phyloP scores from a whole-genome alignment of 2,888 invertebrate genomes.

The Bombyx huttoni region DNA sequence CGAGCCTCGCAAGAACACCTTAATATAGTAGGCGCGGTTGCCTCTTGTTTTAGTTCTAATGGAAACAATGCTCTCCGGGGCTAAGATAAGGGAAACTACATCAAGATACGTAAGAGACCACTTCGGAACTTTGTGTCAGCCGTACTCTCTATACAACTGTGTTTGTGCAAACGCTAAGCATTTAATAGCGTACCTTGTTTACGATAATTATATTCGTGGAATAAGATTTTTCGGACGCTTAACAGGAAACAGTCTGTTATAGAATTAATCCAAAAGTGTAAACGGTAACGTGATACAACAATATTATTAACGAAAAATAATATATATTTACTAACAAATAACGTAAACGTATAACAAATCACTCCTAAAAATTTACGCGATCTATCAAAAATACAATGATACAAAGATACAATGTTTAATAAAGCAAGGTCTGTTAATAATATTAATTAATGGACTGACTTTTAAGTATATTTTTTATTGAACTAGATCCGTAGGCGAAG shows the following conservation, averaged over 20 bases:
- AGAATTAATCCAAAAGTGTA: too few relatives aligned
- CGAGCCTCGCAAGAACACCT: background rate
- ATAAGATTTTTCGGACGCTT: too few relatives aligned
- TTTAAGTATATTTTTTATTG: too few relatives aligned
- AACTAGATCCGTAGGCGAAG: too few relatives aligned
- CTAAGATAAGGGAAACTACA: slow-evolving; percentile 39
- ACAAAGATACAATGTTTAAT: background rate
- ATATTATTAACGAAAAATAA: too few relatives aligned
- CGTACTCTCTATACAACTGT: slow-evolving; percentile 1
- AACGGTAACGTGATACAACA: too few relatives aligned
- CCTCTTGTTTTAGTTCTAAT: slow-evolving; percentile 14
- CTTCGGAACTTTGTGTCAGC: slow-evolving; percentile 31
- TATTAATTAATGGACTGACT: too few relatives aligned
- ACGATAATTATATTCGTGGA: background rate
- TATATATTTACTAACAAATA: background rate
- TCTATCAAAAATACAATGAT: background rate
- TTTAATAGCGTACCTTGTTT: background rate
- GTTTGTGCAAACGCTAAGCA: background rate
- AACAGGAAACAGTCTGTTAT: too few relatives aligned
- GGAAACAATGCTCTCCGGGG: slow-evolving; percentile 27
- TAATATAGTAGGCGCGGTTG: slow-evolving; percentile 3
- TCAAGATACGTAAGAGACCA: slow-evolving; percentile 38
- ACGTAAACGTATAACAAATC: background rate
- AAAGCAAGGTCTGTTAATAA: too few relatives aligned
- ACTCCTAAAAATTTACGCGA: too few relatives aligned